Evolutionary conservation across 2,888 invertebrate genomes (phyloP).

Genomic region (Tenthredo livida): DNA sequence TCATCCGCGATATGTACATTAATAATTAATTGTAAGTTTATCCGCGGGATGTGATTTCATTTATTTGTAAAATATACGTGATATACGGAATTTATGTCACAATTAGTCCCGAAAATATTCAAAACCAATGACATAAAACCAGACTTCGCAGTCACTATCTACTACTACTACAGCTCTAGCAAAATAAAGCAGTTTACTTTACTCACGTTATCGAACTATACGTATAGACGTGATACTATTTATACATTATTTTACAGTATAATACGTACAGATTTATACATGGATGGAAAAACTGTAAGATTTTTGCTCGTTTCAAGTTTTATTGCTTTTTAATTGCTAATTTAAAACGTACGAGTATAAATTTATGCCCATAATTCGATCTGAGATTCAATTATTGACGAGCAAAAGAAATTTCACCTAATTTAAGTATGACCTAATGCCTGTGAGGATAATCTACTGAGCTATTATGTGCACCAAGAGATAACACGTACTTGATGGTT

Average conservation of each 20-base stretch:
- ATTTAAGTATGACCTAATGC: neutral
- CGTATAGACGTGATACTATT: neutral
- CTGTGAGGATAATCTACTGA: neutral
- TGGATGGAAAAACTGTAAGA: neutral
- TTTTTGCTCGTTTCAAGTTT: neutral
- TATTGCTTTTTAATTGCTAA: neutral
- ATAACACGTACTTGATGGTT: neutral
- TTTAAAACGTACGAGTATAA: neutral
- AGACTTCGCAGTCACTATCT: neutral
- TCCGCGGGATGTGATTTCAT: neutral
- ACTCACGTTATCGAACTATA: neutral
- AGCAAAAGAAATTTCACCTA: neutral
- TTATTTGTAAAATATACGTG: neutral
- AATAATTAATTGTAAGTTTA: neutral
- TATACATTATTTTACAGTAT: neutral
- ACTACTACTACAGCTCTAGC: neutral
- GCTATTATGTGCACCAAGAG: neutral
- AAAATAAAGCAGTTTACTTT: neutral
- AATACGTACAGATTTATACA: neutral
- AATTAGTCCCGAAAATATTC: neutral
- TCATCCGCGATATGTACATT: neutral
- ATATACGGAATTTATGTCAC: neutral
- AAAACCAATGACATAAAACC: neutral
- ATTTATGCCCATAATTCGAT: neutral
- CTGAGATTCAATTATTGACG: neutral